Evolutionary conservation across 2,113 vertebrate species (phyloP).

Genomic region (Alligator sinensis): DNA sequence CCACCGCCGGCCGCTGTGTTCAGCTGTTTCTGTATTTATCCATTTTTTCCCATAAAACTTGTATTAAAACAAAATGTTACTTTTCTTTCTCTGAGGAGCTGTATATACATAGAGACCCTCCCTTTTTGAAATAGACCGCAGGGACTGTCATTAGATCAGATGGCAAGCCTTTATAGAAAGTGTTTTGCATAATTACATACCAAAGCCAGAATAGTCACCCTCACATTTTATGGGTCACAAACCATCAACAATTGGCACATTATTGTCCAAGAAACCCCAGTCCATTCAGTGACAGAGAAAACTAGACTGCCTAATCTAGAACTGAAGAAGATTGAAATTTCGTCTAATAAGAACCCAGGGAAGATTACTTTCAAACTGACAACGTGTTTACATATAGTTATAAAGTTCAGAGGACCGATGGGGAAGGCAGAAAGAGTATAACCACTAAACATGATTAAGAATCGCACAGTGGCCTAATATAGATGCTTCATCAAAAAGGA

Average conservation of each 20-base stretch:
- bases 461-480: slow-evolving; percentile 71
- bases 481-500: slow-evolving; percentile 79
- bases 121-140: slow-evolving; percentile 92
- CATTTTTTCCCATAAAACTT: slow-evolving; percentile 80
- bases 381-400: slow-evolving; percentile 93
- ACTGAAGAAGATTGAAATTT: slow-evolving; percentile 90
- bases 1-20: slow-evolving; percentile 62
- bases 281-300: slow-evolving; percentile 89
- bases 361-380: slow-evolving; percentile 91
- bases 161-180: slow-evolving; percentile 99
- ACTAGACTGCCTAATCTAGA: slow-evolving; percentile 90
- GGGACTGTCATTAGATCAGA: slow-evolving; percentile 99
- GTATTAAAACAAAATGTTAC: slow-evolving; percentile 87
- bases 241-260: slow-evolving; percentile 99
- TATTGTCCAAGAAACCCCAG: slow-evolving; percentile 97
- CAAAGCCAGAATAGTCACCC: slow-evolving; percentile 99
- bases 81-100: slow-evolving; percentile 81
- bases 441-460: slow-evolving; percentile 79
- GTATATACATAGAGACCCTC: slow-evolving; percentile 84
- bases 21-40: slow-evolving; percentile 75
- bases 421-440: slow-evolving; percentile 72
- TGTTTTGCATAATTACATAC: slow-evolving; percentile 99
- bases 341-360: slow-evolving; percentile 88
- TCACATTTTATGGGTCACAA: slow-evolving; percentile 99
- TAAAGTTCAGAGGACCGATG: slow-evolving; percentile 87